A percentile compares a stretch with the other conserved stretches of the same genome.
Conservation (phyloP, 2,797 vertebrate genomes). For the Dendrocincla tyrannina region DNA sequence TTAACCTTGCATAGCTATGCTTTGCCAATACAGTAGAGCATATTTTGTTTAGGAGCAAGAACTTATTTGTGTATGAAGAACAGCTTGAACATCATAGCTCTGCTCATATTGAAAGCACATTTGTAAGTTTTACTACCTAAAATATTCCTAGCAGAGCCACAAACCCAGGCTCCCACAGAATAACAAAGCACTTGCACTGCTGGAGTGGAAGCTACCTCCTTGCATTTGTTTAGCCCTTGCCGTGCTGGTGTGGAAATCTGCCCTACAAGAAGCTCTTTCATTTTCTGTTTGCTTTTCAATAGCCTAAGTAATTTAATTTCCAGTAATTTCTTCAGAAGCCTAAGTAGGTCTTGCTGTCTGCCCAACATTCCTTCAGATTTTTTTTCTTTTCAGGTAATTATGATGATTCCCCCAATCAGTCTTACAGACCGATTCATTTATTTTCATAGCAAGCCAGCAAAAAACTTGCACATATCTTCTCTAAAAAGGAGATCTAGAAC, state of each 20-base stretch:
- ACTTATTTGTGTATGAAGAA: accelerated
- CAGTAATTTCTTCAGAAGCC: not conserved
- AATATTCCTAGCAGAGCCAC: not conserved
- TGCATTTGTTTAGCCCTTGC: not conserved
- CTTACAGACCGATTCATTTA: not conserved
- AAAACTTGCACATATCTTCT: not conserved
- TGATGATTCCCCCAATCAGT: not conserved
- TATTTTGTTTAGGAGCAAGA: not conserved
- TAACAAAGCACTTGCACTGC: not conserved
- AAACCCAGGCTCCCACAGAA: not conserved
- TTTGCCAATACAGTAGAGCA: not conserved
- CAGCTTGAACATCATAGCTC: not conserved
- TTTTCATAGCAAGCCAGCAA: not conserved
- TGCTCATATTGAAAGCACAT: not conserved
- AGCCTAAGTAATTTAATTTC: not conserved
- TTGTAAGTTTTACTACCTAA: not conserved
- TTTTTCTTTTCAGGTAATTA: not conserved
- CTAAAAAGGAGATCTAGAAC: not conserved
- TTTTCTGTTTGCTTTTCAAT: not conserved
- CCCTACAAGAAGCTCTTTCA: not conserved
- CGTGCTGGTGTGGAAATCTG: not conserved
- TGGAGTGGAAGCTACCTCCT: not conserved
- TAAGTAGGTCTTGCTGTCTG: not conserved
- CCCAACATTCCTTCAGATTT: not conserved
- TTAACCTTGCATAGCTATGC: not conserved